These are phyloP conservation scores for Julus scandinavius DNA, from an alignment of 2,888 invertebrate species.

Conservation along the genomic window DNA sequence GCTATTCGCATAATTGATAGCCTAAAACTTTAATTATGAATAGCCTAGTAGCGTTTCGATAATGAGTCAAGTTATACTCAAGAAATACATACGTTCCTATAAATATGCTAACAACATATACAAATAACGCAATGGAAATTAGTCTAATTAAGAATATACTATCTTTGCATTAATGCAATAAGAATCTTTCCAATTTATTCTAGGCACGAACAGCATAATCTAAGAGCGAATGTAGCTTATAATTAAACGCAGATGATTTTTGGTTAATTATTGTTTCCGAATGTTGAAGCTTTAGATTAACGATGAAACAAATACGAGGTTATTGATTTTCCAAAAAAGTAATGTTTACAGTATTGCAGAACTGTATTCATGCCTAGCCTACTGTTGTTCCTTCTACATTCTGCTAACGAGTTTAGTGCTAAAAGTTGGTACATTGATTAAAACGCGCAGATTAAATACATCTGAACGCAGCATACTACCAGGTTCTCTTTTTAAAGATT, in stretches of 20 bases:
- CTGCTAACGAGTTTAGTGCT: no score
- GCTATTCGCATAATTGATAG: background rate
- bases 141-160: background rate
- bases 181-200: background rate
- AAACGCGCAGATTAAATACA: no score
- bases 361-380: background rate
- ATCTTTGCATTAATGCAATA: background rate
- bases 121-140: background rate
- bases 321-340: constrained; percentile 7
- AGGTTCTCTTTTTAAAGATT: no score
- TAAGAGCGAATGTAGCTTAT: background rate
- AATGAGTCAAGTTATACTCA: background rate
- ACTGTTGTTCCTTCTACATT: background rate
- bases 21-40: background rate
- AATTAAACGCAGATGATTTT: constrained; percentile 7
- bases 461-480: no score
- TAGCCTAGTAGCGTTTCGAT: background rate
- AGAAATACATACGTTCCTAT: background rate
- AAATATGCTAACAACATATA: background rate
- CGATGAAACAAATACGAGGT: background rate
- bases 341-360: background rate
- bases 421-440: no score
- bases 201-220: no score
- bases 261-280: constrained; percentile 3
- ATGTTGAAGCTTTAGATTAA: background rate